Conservation (phyloP, 1,140 invertebrate species). For the Caenorhabditis brenneri region DNA sequence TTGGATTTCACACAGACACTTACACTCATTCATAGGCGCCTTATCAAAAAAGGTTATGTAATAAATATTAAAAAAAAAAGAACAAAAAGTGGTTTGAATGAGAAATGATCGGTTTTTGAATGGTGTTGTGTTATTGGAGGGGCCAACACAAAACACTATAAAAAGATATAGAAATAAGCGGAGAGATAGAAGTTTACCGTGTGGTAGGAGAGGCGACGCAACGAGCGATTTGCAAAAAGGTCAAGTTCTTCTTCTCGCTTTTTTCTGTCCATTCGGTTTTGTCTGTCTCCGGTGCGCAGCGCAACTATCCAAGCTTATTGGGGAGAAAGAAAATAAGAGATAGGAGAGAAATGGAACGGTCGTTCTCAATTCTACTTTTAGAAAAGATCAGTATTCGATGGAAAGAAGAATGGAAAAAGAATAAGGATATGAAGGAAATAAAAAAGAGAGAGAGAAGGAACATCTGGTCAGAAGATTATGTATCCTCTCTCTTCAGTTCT, state of each 20-base stretch:
- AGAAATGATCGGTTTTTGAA: constrained; percentile 1
- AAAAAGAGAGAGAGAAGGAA: not conserved
- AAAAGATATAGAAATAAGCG: not conserved
- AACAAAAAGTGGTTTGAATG: not conserved
- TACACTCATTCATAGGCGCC: not conserved
- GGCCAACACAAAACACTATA: not conserved
- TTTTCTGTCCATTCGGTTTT: not conserved
- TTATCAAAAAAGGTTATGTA: not conserved
- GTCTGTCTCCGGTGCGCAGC: not conserved
- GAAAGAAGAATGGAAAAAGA: not conserved
- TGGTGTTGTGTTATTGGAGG: constrained; percentile 13
- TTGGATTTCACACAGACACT: not conserved
- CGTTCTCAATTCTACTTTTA: not conserved
- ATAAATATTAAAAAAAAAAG: not conserved
- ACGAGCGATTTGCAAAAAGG: constrained; percentile 27
- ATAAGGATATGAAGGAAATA: not conserved
- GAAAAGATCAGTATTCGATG: not conserved
- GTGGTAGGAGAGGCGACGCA: not conserved
- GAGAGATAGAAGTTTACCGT: not conserved
- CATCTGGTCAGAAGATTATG: constrained; percentile 7
- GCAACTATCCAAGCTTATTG: constrained; percentile 18
- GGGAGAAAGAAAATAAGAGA: not conserved
- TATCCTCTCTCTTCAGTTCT: not conserved
- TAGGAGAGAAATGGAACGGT: not conserved
- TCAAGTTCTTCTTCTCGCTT: constrained; percentile 36